These are phyloP conservation scores for Delphinapterus leucas DNA, from an alignment of 2,113 vertebrate genomes.

Conservation along the genomic window DNA sequence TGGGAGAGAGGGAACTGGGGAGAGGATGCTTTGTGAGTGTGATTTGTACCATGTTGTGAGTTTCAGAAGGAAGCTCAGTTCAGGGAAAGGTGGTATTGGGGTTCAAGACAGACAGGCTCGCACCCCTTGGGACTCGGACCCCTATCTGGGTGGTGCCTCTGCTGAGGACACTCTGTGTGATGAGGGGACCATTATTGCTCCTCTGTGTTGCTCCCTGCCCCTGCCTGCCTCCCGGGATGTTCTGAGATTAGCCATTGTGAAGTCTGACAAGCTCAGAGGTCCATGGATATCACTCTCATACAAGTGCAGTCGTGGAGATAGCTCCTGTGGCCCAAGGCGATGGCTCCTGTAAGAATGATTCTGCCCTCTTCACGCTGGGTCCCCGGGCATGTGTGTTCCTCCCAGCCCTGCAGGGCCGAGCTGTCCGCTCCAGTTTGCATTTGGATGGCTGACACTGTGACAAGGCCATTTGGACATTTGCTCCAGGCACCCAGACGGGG, in stretches of 20 bases:
- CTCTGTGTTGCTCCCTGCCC: not conserved
- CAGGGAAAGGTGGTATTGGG: not conserved
- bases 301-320: rapidly evolving
- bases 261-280: not conserved
- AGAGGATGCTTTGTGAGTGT: not conserved
- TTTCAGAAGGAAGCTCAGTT: not conserved
- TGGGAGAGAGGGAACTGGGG: not conserved
- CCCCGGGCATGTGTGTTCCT: rapidly evolving
- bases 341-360: not conserved
- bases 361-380: rapidly evolving
- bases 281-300: not conserved
- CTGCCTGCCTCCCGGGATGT: not conserved
- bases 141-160: not conserved
- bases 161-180: not conserved
- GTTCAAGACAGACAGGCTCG: not conserved
- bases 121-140: rapidly evolving
- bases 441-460: slow-evolving; percentile 37
- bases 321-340: not conserved
- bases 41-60: not conserved
- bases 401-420: not conserved
- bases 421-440: not conserved
- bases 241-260: not conserved
- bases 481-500: not conserved
- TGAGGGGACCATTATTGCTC: not conserved
- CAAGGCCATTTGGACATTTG: slow-evolving; percentile 33